Conservation (phyloP, 2,797 vertebrate species). For the Sparidentex hasta region DNA sequence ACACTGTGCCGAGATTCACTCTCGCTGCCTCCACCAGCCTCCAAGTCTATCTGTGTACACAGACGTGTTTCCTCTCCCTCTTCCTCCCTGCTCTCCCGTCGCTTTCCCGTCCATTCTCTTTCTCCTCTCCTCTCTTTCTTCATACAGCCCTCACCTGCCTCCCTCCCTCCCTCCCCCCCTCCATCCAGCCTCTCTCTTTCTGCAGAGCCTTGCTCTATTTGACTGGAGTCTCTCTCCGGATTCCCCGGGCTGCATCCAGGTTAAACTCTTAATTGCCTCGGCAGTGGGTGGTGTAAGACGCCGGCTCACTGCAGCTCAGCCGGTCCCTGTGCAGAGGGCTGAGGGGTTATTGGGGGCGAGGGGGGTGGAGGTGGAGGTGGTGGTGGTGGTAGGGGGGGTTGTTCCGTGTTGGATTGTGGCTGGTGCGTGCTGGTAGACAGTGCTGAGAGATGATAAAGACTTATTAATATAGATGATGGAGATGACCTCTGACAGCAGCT, state of each 20-base stretch:
- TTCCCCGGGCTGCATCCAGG: constrained; percentile 79
- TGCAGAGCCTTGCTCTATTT: constrained; percentile 74
- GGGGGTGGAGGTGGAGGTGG: constrained; percentile 1
- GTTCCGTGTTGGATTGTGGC: constrained; percentile 68
- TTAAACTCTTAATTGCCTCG: constrained; percentile 82
- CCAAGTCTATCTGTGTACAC: constrained; percentile 41
- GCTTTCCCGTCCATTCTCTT: constrained; percentile 13
- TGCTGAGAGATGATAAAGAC: constrained; percentile 71
- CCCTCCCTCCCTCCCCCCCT: constrained; percentile 16
- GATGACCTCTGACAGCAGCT: constrained; percentile 77
- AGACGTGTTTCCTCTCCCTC: constrained; percentile 36
- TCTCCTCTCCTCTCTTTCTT: constrained; percentile 12
- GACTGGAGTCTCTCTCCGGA: constrained; percentile 77
- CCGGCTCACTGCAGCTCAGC: constrained; percentile 75
- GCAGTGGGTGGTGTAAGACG: constrained; percentile 79
- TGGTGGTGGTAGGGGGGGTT: constrained; percentile 29
- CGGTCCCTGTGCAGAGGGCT: constrained; percentile 68
- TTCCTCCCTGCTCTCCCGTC: constrained; percentile 32
- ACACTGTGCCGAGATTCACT: constrained; percentile 75
- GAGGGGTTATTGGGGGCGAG: constrained; percentile 48
- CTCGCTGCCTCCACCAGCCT: constrained; percentile 48
- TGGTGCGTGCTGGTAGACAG: constrained; percentile 54
- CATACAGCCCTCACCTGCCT: constrained; percentile 24
- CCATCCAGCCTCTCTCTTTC: constrained; percentile 33
- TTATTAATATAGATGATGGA: constrained; percentile 82